A percentile compares a stretch with the other conserved stretches of the same genome.
phyloP scores from a whole-genome alignment of 2,113 vertebrate genomes.

The Prunella himalayana region DNA sequence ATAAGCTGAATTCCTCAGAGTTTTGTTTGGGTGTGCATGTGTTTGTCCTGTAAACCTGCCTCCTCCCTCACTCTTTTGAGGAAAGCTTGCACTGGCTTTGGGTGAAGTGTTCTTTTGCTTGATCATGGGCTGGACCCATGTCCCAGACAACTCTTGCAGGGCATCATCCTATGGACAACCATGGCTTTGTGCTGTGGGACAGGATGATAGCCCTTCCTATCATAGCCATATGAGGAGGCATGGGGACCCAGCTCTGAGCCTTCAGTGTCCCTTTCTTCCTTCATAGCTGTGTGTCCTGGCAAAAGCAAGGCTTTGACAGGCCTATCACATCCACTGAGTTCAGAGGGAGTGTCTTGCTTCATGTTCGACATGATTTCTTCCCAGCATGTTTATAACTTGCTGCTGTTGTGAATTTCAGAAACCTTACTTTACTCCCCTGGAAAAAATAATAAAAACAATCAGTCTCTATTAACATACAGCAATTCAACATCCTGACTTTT shows the following conservation, averaged over 20 bases:
- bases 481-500: conserved; percentile 22
- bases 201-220: accelerated
- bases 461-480: not conserved
- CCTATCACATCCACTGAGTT: not conserved
- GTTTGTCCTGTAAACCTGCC: not conserved
- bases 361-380: not conserved
- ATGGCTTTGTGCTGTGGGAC: not conserved
- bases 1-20: not conserved
- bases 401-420: not conserved
- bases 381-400: not conserved
- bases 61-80: not conserved
- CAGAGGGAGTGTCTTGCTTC: not conserved
- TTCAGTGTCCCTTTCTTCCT: not conserved
- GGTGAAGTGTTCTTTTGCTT: not conserved
- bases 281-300: not conserved
- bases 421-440: not conserved
- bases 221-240: accelerated
- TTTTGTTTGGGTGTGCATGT: not conserved
- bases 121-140: accelerated
- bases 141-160: not conserved
- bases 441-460: not conserved
- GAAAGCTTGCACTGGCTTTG: not conserved
- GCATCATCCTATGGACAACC: not conserved
- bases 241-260: not conserved
- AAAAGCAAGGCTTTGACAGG: not conserved